These are phyloP conservation scores for Tragelaphus imberbis DNA, from an alignment of 2,113 vertebrate species.

Conservation along the genomic window DNA sequence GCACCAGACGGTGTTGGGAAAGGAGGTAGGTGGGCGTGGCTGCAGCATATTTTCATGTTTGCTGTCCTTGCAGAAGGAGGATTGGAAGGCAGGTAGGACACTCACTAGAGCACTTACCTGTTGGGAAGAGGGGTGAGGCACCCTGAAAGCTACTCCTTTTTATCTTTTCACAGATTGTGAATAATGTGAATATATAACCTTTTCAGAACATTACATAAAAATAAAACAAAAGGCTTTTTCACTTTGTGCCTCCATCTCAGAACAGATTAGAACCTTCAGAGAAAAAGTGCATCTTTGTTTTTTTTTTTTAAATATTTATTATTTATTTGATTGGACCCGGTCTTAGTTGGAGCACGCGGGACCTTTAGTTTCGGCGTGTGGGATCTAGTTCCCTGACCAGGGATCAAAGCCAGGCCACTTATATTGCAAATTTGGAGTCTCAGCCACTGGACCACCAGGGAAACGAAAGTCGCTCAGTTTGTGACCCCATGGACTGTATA, in stretches of 20 bases:
- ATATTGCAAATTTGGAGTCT: background rate
- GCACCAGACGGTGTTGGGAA: background rate
- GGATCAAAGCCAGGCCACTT: background rate
- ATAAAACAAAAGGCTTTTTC: background rate
- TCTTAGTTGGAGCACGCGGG: fast-evolving
- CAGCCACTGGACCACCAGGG: background rate
- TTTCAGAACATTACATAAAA: background rate
- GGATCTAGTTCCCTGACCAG: background rate
- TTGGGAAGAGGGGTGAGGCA: background rate
- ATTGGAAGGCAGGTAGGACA: background rate
- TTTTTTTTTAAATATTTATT: background rate
- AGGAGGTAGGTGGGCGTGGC: no score
- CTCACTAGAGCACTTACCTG: background rate
- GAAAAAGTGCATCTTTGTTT: background rate
- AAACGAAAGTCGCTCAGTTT: background rate
- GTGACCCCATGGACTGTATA: background rate
- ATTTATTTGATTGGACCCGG: background rate
- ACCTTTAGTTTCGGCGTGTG: background rate
- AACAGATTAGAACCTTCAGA: background rate
- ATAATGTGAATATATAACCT: background rate
- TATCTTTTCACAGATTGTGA: background rate
- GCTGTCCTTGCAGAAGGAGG: background rate
- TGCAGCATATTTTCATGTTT: fast-evolving
- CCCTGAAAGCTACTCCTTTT: background rate
- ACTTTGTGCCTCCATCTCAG: background rate